Percentiles rank a stretch among this genome's conserved stretches.
These are phyloP conservation scores for Oncopeltus fasciatus DNA, from an alignment of 1,140 invertebrate species.

Conservation along the genomic window DNA sequence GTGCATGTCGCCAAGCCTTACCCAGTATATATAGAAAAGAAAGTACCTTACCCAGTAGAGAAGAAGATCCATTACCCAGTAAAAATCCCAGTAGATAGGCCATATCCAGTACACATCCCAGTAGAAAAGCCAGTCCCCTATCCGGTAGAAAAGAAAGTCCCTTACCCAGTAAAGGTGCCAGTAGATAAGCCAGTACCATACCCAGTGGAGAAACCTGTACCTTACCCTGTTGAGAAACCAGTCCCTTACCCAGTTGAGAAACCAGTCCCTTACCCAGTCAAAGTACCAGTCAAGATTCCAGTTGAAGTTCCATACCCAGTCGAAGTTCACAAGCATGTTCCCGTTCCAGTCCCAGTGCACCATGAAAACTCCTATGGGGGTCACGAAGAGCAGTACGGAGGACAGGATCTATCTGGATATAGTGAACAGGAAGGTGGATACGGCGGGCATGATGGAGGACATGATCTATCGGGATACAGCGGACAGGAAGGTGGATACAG, in stretches of 20 bases:
- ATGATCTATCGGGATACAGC: not conserved
- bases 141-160: slow-evolving; percentile 50
- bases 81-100: slow-evolving; percentile 13
- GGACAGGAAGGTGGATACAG: not conserved
- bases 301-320: slow-evolving; percentile 66
- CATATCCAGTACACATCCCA: slow-evolving; percentile 14
- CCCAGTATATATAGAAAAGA: slow-evolving; percentile 48
- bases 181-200: slow-evolving; percentile 38
- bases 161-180: slow-evolving; percentile 33
- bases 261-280: slow-evolving; percentile 61
- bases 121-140: slow-evolving; percentile 29
- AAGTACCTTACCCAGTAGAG: slow-evolving; percentile 34
- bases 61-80: slow-evolving; percentile 47
- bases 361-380: not conserved
- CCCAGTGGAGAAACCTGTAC: slow-evolving; percentile 37
- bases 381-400: not conserved
- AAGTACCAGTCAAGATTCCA: slow-evolving; percentile 62
- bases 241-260: slow-evolving; percentile 60
- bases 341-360: slow-evolving; percentile 8
- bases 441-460: not conserved
- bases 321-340: slow-evolving; percentile 13
- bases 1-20: slow-evolving; percentile 35
- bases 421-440: too few relatives aligned
- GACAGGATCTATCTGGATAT: not conserved
- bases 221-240: slow-evolving; percentile 39